phyloP scores from a whole-genome alignment of 2,113 vertebrate genomes.

The Oxyruncus cristatus region DNA sequence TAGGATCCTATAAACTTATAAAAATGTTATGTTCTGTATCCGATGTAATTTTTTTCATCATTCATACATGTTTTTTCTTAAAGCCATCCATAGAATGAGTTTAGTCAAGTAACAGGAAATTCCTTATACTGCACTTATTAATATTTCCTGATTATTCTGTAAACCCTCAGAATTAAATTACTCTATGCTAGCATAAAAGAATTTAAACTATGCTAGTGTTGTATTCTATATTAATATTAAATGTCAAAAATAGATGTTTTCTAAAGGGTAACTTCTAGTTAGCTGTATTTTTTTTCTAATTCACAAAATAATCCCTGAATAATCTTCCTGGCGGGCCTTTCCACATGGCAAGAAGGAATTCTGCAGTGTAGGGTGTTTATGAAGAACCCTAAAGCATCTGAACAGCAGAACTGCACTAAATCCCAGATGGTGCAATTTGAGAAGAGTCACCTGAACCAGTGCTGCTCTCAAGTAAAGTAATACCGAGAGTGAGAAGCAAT shows the following conservation, averaged over 20 bases:
- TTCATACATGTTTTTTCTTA: background rate
- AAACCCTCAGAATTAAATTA: background rate
- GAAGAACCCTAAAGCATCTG: background rate
- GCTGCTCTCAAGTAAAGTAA: background rate
- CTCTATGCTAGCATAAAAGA: background rate
- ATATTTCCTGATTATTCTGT: background rate
- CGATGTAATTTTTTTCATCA: background rate
- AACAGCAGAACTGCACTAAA: background rate
- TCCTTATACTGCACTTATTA: background rate
- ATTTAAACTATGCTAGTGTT: background rate
- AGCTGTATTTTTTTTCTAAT: background rate
- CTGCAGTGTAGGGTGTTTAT: rapidly evolving
- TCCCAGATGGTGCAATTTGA: background rate
- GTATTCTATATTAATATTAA: background rate
- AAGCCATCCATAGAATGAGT: background rate
- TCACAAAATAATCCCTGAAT: background rate
- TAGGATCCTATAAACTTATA: background rate
- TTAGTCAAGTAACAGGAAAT: background rate
- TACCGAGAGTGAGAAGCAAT: background rate
- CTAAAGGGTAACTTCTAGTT: background rate
- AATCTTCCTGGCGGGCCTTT: background rate
- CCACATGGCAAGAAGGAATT: background rate
- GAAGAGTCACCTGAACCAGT: background rate
- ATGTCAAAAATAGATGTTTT: background rate
- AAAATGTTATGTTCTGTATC: background rate